Evolutionary conservation across 1,140 invertebrate genomes (phyloP).

Genomic region (Ceratitis capitata): DNA sequence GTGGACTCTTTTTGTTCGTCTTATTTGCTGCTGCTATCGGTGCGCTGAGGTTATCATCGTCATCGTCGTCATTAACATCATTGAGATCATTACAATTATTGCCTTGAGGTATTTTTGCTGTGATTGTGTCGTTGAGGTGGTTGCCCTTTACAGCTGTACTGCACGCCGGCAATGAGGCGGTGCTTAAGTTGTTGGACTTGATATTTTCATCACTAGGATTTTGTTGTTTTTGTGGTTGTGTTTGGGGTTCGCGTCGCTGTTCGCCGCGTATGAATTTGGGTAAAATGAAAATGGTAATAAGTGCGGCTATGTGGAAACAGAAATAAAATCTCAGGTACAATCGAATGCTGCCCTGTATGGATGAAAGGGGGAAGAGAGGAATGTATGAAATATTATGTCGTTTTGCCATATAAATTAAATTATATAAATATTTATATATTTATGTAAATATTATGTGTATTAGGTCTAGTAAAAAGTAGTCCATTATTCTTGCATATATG

Average conservation of each 20-base stretch:
- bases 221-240: constrained; percentile 1
- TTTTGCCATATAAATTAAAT: no score
- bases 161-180: background rate
- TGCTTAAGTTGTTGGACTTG: background rate
- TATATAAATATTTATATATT: no score
- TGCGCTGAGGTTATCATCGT: constrained; percentile 43
- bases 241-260: constrained; percentile 43
- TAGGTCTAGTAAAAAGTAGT: no score
- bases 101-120: constrained; percentile 35
- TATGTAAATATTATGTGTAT: no score
- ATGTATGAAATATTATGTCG: no score
- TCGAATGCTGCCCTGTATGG: constrained; percentile 69
- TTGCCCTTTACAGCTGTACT: background rate
- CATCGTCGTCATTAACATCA: constrained; percentile 32
- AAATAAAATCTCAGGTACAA: constrained; percentile 76
- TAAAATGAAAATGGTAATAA: constrained; percentile 68
- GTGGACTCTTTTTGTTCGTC: constrained; percentile 11
- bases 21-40: constrained; percentile 46
- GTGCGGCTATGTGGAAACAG: constrained; percentile 70
- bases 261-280: constrained; percentile 65
- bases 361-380: background rate
- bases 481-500: no score
- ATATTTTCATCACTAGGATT: constrained; percentile 22
- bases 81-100: constrained; percentile 52
- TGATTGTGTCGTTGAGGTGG: background rate